Evolutionary conservation across 2,888 invertebrate species (phyloP), one percentile per base, ranked within the genome.

Genomic region (Acanthopleura granulata): DNA sequence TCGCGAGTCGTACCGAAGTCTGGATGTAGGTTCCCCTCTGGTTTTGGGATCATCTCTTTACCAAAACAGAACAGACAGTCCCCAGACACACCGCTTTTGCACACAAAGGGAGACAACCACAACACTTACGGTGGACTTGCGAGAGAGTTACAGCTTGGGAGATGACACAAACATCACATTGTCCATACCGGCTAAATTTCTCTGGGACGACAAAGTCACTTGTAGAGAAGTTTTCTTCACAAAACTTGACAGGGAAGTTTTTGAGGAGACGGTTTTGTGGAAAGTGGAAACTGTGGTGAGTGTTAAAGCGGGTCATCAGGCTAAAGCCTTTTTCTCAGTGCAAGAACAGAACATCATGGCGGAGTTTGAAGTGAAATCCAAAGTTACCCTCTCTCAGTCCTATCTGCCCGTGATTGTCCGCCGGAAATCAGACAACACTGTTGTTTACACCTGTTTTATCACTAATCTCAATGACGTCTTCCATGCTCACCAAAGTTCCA

Each of bases 401-500:
- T 66, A 25, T 18, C 25, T 66, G 66, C 66, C 66, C 22, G 66
- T 66, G 4, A 22, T 22, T 25, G 25, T 66, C 25, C 29, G 29
- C 6, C 18, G 66, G 9, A 66, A 22, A 66, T 16, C 29, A 15
- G 66, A 66, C 29, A 27, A 66, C 29, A 27, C 66, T 66, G 16
- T 66, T 27, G 12, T 66, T 15, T 66, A 66, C 25, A 66, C 66
- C 16, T 66, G 66, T 66, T 66, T 66, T 66, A 27, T 66, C 16
- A 66, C 66, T 22, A 27, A 66, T 27, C 29, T 66, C 18, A 22
- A 27, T 66, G 66, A 66, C 6, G 66, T 66, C 18, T 66, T 66
- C 29, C 22, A 66, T 16, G 25, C 15, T 15, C 18, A 27, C 6
- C 25, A 66, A 25, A 16, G 25, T 27, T 27, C 66, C 18, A 27